These are phyloP conservation scores for Drosophila peninsularis DNA, from an alignment of 2,888 invertebrate genomes.

Conservation along the genomic window DNA sequence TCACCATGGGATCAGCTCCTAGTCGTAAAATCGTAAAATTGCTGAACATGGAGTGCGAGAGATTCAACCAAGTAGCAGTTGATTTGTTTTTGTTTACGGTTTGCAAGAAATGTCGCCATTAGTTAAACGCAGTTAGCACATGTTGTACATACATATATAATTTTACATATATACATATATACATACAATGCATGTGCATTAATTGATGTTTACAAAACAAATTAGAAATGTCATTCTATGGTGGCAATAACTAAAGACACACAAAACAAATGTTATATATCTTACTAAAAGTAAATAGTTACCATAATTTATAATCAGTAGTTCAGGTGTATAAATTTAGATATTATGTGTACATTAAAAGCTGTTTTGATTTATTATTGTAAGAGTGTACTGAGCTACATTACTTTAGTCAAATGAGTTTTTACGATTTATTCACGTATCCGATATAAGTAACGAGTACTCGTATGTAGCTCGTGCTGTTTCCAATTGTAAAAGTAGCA, in stretches of 20 bases:
- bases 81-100: too few species aligned
- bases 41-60: background rate
- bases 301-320: background rate
- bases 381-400: background rate
- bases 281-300: background rate
- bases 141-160: too few species aligned
- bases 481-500: background rate
- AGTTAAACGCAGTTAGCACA: background rate
- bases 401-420: background rate
- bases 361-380: background rate
- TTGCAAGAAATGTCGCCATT: too few species aligned
- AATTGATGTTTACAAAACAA: constrained; percentile 1
- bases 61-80: background rate
- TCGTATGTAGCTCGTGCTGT: background rate
- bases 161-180: too few species aligned
- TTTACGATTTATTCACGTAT: background rate
- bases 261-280: background rate
- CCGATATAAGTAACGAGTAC: constrained; percentile 9
- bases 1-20: background rate
- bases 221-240: background rate
- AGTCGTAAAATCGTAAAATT: background rate
- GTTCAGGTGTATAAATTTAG: background rate
- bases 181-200: background rate
- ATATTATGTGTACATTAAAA: constrained; percentile 5
- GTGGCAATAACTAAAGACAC: background rate